Evolutionary conservation across 2,888 invertebrate genomes (phyloP).

Genomic region (Andrena marginata): DNA sequence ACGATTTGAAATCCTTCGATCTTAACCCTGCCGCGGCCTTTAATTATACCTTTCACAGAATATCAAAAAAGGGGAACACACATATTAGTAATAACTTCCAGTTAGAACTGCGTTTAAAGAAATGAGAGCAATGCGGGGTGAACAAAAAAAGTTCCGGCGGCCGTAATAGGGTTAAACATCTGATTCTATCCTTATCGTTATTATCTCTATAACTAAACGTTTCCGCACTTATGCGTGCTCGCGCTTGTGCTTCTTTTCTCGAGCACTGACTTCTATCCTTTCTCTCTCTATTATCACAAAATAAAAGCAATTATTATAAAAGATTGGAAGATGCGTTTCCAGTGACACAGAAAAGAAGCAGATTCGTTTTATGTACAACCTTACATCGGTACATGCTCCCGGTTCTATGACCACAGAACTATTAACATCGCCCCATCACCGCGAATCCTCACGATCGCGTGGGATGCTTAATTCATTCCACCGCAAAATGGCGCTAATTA

Average conservation of each 20-base stretch:
- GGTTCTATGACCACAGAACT: slow-evolving; percentile 17
- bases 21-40: too few species aligned
- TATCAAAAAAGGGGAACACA: too few species aligned
- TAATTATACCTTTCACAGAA: too few species aligned
- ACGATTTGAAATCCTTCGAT: too few species aligned
- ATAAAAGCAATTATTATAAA: slow-evolving; percentile 4
- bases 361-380: neutral
- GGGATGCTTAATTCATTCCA: slow-evolving; percentile 13
- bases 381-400: neutral
- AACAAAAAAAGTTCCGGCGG: too few species aligned
- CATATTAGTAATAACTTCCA: too few species aligned
- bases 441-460: neutral
- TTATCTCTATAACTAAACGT: slow-evolving; percentile 4
- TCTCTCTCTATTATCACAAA: slow-evolving; percentile 5
- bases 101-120: too few species aligned
- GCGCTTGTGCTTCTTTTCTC: neutral
- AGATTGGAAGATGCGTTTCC: slow-evolving; percentile 5
- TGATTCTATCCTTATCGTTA: too few species aligned
- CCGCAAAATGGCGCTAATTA: slow-evolving; percentile 20
- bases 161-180: too few species aligned
- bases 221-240: neutral
- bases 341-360: slow-evolving; percentile 9
- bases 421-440: slow-evolving; percentile 8
- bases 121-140: too few species aligned
- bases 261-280: neutral